Percentiles rank a stretch among this genome's conserved stretches.
phyloP scores from a whole-genome alignment of 2,888 invertebrate genomes.

The Xylota segnis region DNA sequence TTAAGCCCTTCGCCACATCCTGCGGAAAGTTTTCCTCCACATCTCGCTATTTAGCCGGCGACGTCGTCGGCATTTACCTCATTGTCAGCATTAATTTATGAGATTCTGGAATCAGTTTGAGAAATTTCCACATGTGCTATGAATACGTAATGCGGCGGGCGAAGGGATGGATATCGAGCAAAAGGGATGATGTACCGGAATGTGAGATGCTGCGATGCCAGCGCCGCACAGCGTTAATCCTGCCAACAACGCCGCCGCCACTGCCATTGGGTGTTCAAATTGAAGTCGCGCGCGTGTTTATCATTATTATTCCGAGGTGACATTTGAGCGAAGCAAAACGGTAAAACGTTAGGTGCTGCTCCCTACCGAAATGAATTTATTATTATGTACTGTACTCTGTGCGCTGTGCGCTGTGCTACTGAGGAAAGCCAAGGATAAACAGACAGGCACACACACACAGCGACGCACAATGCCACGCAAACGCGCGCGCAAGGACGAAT shows the following conservation, averaged over 20 bases:
- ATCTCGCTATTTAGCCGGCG: slow-evolving; percentile 33
- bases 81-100: slow-evolving; percentile 77
- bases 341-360: slow-evolving; percentile 68
- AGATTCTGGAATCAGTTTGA: slow-evolving; percentile 76
- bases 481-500: slow-evolving; percentile 57
- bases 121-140: slow-evolving; percentile 76
- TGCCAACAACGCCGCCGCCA: background rate
- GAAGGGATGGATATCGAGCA: slow-evolving; percentile 13
- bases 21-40: slow-evolving; percentile 33
- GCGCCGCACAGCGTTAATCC: slow-evolving; percentile 31
- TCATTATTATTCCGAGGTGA: slow-evolving; percentile 76
- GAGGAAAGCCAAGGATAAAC: slow-evolving; percentile 55
- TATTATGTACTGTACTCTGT: slow-evolving; percentile 65
- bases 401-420: too few relatives aligned
- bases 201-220: slow-evolving; percentile 33
- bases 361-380: slow-evolving; percentile 64
- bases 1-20: slow-evolving; percentile 29
- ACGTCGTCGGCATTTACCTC: slow-evolving; percentile 72
- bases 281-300: slow-evolving; percentile 75
- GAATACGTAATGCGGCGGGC: slow-evolving; percentile 70
- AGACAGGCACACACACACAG: background rate
- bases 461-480: slow-evolving; percentile 5
- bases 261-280: slow-evolving; percentile 46
- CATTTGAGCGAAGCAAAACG: slow-evolving; percentile 75
- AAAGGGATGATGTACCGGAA: background rate